phyloP scores from a whole-genome alignment of 2,888 invertebrate genomes.

The Tetropium fuscum region DNA sequence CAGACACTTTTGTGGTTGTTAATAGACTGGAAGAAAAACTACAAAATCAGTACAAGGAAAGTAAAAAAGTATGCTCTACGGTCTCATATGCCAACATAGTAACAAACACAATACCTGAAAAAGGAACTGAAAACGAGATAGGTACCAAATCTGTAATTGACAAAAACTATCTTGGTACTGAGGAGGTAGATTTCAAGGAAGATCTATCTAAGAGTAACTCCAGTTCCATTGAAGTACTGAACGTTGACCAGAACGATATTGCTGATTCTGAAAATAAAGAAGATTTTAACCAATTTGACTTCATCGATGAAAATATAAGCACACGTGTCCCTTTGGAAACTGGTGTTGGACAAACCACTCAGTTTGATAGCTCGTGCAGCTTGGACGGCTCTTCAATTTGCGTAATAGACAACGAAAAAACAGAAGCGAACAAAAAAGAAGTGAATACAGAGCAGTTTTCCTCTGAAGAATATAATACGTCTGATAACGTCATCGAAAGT shows the following conservation, averaged over 20 bases:
- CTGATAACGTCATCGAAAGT: background rate
- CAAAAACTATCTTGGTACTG: background rate
- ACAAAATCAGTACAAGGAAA: conserved; percentile 44
- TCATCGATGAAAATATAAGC: conserved; percentile 15
- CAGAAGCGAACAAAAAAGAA: background rate
- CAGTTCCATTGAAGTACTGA: conserved; percentile 38
- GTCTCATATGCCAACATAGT: conserved; percentile 53
- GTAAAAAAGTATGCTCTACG: conserved; percentile 49
- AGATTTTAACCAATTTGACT: conserved; percentile 21
- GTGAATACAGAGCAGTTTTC: background rate
- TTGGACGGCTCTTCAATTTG: conserved; percentile 26
- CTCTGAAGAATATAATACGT: background rate
- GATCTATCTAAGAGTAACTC: conserved; percentile 15
- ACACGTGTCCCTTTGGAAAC: background rate
- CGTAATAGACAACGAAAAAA: conserved; percentile 16
- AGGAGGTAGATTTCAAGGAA: background rate
- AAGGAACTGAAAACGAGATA: background rate
- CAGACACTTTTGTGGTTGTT: conserved; percentile 2
- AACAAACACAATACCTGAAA: conserved; percentile 36
- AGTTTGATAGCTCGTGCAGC: background rate
- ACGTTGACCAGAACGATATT: no score
- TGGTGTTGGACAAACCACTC: no score
- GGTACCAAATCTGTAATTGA: background rate
- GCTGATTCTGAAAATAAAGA: no score
- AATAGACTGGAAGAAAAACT: conserved; percentile 11